Evolutionary conservation across 2,888 invertebrate genomes (phyloP).

Genomic region (Salticus scenicus): DNA sequence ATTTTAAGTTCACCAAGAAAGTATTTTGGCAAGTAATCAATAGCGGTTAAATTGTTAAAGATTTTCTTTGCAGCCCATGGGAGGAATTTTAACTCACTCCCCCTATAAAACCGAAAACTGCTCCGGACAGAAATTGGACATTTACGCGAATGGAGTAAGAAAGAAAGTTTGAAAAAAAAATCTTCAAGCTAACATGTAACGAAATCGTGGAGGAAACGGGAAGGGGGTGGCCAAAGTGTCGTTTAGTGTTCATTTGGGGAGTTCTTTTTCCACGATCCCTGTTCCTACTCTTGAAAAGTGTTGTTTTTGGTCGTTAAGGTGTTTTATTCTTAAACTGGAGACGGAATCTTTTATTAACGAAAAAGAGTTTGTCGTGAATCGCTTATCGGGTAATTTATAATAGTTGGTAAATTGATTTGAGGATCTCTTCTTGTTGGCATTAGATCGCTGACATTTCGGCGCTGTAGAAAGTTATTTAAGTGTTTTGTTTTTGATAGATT

Average conservation of each 20-base stretch:
- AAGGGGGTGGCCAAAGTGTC: not conserved
- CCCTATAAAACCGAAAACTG: not conserved
- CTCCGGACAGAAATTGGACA: not conserved
- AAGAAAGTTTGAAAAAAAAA: no score
- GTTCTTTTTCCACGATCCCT: not conserved
- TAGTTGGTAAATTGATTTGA: not conserved
- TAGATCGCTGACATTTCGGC: no score
- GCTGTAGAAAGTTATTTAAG: no score
- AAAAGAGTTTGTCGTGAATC: not conserved
- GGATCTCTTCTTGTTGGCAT: not conserved
- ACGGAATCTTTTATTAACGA: not conserved
- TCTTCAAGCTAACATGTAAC: not conserved
- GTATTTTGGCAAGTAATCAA: constrained; percentile 3
- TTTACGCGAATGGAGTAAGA: not conserved
- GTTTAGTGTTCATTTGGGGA: constrained; percentile 1
- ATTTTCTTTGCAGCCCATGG: not conserved
- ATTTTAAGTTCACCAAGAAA: not conserved
- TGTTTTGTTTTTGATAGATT: no score
- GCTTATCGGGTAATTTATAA: constrained; percentile 3
- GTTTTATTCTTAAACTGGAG: not conserved
- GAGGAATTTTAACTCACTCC: not conserved
- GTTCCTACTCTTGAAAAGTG: not conserved
- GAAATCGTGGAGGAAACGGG: no score
- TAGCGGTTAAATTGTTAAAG: not conserved
- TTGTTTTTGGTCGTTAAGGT: not conserved